Conservation (phyloP, 2,888 invertebrate genomes). For the Drosophila flavopinicola region DNA sequence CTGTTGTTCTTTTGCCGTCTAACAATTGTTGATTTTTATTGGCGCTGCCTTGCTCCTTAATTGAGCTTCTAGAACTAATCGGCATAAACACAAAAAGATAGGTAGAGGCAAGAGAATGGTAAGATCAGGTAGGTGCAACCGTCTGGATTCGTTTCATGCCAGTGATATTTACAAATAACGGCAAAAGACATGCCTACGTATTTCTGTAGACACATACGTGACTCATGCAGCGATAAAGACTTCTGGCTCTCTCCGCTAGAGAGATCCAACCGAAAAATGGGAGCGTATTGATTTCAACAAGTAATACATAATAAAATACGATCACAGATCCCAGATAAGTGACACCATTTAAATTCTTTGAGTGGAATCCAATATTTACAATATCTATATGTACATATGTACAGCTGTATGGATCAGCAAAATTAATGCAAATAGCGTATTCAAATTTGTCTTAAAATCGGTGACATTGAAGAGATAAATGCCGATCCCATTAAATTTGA, state of each 20-base stretch:
- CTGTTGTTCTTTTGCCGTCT: conserved; percentile 35
- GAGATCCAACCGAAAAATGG: conserved; percentile 1
- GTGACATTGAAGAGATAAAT: background rate
- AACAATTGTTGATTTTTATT: conserved; percentile 67
- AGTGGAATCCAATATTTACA: background rate
- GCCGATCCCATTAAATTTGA: conserved; percentile 1
- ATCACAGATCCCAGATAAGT: background rate
- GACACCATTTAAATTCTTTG: background rate
- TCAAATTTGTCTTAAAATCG: background rate
- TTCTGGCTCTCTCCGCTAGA: conserved; percentile 6
- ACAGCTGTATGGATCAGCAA: background rate
- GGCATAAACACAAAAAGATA: conserved; percentile 18
- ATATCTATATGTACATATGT: background rate
- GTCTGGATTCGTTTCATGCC: conserved; percentile 19
- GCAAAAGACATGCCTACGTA: conserved; percentile 3
- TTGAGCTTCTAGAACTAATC: conserved; percentile 51
- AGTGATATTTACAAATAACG: conserved; percentile 13
- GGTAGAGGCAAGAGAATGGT: conserved; percentile 16
- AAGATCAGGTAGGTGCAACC: conserved; percentile 19
- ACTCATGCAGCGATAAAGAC: conserved; percentile 18
- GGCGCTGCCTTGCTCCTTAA: conserved; percentile 54
- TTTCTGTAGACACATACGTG: background rate
- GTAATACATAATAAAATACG: background rate
- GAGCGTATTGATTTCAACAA: background rate
- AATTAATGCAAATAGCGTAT: background rate